phyloP scores from a whole-genome alignment of 2,113 vertebrate species.

The Cebidichthys violaceus region DNA sequence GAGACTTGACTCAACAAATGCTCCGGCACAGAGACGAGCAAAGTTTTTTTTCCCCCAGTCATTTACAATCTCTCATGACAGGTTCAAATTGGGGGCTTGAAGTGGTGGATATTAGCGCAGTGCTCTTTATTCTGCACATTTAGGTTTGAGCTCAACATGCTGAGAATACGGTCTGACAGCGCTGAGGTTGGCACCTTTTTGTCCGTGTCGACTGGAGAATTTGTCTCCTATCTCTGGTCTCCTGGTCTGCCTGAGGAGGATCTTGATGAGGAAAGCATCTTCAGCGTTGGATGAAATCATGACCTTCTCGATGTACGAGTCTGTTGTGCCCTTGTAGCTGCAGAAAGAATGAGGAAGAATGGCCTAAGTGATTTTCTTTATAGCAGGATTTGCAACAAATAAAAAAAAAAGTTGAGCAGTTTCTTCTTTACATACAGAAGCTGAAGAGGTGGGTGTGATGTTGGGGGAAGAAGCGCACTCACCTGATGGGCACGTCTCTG shows the following conservation, averaged over 20 bases:
- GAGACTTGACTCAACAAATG: slow-evolving; percentile 93
- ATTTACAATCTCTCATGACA: slow-evolving; percentile 31
- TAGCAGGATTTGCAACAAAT: neutral
- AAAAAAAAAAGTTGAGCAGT: neutral
- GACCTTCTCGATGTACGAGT: slow-evolving; percentile 98
- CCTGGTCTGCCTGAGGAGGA: slow-evolving; percentile 96
- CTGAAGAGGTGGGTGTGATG: slow-evolving; percentile 8
- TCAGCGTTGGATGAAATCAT: slow-evolving; percentile 99
- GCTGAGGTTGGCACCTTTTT: slow-evolving; percentile 89
- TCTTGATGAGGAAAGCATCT: slow-evolving; percentile 98
- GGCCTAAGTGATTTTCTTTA: neutral
- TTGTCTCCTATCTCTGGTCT: slow-evolving; percentile 98
- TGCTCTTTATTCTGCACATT: neutral
- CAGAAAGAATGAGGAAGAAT: neutral
- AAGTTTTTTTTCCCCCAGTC: slow-evolving; percentile 4
- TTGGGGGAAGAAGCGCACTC: slow-evolving; percentile 60
- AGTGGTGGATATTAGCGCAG: neutral
- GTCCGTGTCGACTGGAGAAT: slow-evolving; percentile 98
- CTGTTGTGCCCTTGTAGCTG: slow-evolving; percentile 97
- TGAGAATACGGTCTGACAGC: neutral
- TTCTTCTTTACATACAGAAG: neutral
- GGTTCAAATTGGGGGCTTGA: slow-evolving; percentile 1
- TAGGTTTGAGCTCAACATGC: neutral
- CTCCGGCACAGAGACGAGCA: slow-evolving; percentile 43
- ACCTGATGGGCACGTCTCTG: slow-evolving; percentile 97